Evolutionary conservation across 2,888 invertebrate genomes (phyloP), one percentile per base, ranked within the genome.

Genomic region (Cartodere bifasciata): DNA sequence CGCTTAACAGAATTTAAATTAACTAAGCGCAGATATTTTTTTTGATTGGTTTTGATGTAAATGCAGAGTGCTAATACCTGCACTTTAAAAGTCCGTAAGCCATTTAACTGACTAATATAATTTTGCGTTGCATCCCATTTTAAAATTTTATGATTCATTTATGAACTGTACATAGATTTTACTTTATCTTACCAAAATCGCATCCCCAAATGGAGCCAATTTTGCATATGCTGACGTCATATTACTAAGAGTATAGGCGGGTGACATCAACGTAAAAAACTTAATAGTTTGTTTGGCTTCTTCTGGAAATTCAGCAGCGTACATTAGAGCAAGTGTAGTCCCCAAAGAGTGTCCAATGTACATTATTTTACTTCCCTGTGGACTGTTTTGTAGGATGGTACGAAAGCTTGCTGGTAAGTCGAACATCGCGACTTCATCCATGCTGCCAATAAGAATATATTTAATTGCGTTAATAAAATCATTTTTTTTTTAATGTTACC

Each of bases 331-430:
- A 33, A 73, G 64, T 0, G 83, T 76, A 1, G 83, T 81, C 2
- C 90, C 91, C 70, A 91, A 82, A 0, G 88, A 91, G 58, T 91
- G 88, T 0, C 91, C 92, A 23, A 90, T 64, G 52, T 87, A 91
- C 44, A 73, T 70, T 16, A 80, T 49, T 39, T 56, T 44, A 15
- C 45, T 50, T 4, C 43, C 45, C 12, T 41, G 35, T 6, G 44
- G 46, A 2, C 55, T 52, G 32, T 48, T 35, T 4, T 36, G 16
- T 3, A 48, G 29, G 11, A 59, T 53, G 6, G 48, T 44, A 12
- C 50, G 38, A 16, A 58, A 49, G 23, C 47, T 47, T 2, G 53
- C 48, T 16, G 56, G 56, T 5, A 55, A 35, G 36, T 59, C 59
- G 22, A 49, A 42, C 4, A 47, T 24, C 9, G 49, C 50, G 10